phyloP scores from a whole-genome alignment of 2,888 invertebrate species.

The Zhengitettix transpicula region DNA sequence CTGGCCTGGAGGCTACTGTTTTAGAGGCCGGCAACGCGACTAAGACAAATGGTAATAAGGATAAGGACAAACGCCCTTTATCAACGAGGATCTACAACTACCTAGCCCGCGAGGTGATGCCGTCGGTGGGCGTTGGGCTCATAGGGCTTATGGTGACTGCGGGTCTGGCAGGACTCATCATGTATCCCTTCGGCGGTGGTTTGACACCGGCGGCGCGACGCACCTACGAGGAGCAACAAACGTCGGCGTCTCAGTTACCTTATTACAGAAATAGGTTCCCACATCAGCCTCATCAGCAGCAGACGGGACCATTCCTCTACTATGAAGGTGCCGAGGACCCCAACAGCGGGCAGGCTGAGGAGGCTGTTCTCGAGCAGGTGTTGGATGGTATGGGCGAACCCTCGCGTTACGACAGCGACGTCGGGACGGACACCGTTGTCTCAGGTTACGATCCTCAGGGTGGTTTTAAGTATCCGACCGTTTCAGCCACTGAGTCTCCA shows the following conservation, averaged over 20 bases:
- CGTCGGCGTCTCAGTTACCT: not conserved
- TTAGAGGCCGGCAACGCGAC: constrained; percentile 22
- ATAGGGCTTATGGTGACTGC: constrained; percentile 57
- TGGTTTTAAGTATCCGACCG: no score
- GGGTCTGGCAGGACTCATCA: constrained; percentile 57
- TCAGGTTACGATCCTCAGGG: no score
- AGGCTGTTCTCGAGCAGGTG: constrained; percentile 45
- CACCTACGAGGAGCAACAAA: constrained; percentile 8
- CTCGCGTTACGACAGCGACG: not conserved
- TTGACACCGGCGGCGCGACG: constrained; percentile 22
- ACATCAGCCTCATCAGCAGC: no score
- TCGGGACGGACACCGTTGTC: no score
- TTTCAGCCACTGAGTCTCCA: not conserved
- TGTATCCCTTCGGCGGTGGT: constrained; percentile 54
- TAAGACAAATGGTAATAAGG: constrained; percentile 36
- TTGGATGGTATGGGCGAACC: not conserved
- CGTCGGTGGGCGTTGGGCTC: constrained; percentile 60
- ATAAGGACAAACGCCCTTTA: constrained; percentile 31
- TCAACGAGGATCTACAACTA: constrained; percentile 62
- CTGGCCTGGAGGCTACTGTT: not conserved
- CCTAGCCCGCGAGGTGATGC: constrained; percentile 65
- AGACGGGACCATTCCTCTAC: constrained; percentile 24
- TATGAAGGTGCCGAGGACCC: constrained; percentile 51
- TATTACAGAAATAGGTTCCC: no score
- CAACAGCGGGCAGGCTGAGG: constrained; percentile 47